Conservation (phyloP, 1,140 invertebrate species). For the Acromyrmex heyeri region DNA sequence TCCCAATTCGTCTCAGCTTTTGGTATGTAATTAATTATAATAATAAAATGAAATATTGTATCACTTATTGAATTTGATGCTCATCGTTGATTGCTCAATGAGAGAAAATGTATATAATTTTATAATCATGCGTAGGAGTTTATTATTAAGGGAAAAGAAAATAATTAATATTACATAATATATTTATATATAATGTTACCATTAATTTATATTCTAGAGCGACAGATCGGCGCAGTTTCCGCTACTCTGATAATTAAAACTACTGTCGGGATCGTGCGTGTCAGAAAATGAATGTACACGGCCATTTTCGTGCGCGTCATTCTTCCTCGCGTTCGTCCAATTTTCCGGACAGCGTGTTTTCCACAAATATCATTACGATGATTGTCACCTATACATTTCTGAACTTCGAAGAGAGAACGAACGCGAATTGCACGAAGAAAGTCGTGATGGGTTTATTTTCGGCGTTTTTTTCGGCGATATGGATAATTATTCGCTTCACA, state of each 20-base stretch:
- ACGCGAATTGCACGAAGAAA: slow-evolving; percentile 2
- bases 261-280: not conserved
- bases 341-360: slow-evolving; percentile 43
- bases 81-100: not conserved
- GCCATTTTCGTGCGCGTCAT: not conserved
- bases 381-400: not conserved
- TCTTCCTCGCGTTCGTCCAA: slow-evolving; percentile 24
- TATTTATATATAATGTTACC: not conserved
- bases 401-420: not conserved
- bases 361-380: not conserved
- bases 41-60: not conserved
- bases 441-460: not conserved
- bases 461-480: slow-evolving; percentile 8
- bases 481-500: slow-evolving; percentile 23
- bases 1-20: slow-evolving; percentile 75
- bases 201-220: not conserved
- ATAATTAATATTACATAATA: not conserved
- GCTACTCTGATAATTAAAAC: slow-evolving; percentile 23
- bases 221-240: slow-evolving; percentile 3
- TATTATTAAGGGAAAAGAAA: not conserved
- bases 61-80: not conserved
- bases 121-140: not conserved
- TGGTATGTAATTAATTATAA: slow-evolving; percentile 75
- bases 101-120: not conserved
- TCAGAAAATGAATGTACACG: slow-evolving; percentile 30